phyloP scores from a whole-genome alignment of 2,113 vertebrate species.

The Rhinogobius similis region DNA sequence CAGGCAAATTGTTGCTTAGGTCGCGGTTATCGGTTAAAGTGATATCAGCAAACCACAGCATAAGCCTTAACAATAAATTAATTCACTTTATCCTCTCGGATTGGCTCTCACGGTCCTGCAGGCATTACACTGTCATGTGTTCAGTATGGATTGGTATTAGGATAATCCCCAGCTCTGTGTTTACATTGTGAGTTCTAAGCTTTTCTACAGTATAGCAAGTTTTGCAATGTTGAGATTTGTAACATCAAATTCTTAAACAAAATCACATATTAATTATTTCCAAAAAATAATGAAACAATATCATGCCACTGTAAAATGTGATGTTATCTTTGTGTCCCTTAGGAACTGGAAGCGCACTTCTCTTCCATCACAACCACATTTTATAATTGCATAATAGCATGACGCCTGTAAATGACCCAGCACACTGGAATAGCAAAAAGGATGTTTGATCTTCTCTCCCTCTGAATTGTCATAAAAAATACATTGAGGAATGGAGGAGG shows the following conservation, averaged over 20 bases:
- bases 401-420: slow-evolving; percentile 20
- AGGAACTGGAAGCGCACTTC: slow-evolving; percentile 23
- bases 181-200: slow-evolving; percentile 34
- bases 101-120: slow-evolving; percentile 19
- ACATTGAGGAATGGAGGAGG: slow-evolving; percentile 56
- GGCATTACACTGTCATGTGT: slow-evolving; percentile 64
- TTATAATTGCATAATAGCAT: slow-evolving; percentile 22
- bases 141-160: slow-evolving; percentile 49
- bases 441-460: slow-evolving; percentile 37
- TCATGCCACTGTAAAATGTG: background rate
- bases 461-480: slow-evolving; percentile 6
- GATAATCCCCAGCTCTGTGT: slow-evolving; percentile 54
- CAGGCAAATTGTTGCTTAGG: background rate
- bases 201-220: slow-evolving; percentile 22
- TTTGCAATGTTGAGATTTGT: background rate
- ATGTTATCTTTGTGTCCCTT: slow-evolving; percentile 4
- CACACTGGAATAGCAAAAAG: slow-evolving; percentile 24
- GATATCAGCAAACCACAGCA: background rate
- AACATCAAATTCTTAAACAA: background rate
- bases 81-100: slow-evolving; percentile 1
- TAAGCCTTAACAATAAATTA: background rate
- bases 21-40: slow-evolving; percentile 1
- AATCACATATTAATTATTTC: background rate
- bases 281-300: background rate
- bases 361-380: background rate